Percentiles rank a stretch among this genome's conserved stretches.
Conservation (phyloP, 2,888 invertebrate species). For the Scaeva pyrastri region DNA sequence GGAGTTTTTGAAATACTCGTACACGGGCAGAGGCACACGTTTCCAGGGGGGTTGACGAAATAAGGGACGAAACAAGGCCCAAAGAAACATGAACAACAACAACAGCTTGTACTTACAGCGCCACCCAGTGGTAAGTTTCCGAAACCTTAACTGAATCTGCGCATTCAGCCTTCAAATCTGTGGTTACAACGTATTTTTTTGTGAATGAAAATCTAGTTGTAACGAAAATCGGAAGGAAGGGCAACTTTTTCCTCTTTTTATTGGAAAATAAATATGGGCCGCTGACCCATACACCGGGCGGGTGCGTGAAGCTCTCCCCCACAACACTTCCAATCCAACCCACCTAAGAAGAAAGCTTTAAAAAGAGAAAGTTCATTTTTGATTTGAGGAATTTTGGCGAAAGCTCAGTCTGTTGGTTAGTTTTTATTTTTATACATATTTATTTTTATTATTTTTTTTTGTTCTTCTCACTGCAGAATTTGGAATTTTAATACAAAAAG, state of each 20-base stretch:
- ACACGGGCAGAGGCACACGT: conserved; percentile 26
- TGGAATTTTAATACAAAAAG: conserved; percentile 54
- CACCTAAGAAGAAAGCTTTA: conserved; percentile 39
- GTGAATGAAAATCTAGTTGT: conserved; percentile 74
- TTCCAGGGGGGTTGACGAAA: conserved; percentile 25
- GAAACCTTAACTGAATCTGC: conserved; percentile 28
- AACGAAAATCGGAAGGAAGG: conserved; percentile 53
- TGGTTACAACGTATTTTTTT: conserved; percentile 69
- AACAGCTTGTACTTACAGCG: not conserved
- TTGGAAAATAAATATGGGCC: conserved; percentile 68
- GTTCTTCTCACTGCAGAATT: conserved; percentile 62
- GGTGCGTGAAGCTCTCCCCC: conserved; percentile 63
- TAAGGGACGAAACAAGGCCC: conserved; percentile 42
- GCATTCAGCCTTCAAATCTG: conserved; percentile 9
- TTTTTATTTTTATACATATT: conserved; percentile 29
- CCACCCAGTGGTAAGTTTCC: conserved; percentile 31
- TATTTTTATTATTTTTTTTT: not conserved
- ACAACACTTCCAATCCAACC: not conserved
- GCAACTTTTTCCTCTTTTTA: conserved; percentile 49
- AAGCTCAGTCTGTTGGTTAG: conserved; percentile 51
- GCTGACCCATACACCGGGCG: conserved; percentile 69
- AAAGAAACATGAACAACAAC: conserved; percentile 13
- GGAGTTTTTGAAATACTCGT: conserved; percentile 35
- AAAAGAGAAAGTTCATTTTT: conserved; percentile 72
- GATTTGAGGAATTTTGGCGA: conserved; percentile 51